Percentiles rank a stretch among this genome's conserved stretches.
Evolutionary conservation across 2,797 vertebrate genomes (phyloP).

Genomic region (Mastacembelus armatus): DNA sequence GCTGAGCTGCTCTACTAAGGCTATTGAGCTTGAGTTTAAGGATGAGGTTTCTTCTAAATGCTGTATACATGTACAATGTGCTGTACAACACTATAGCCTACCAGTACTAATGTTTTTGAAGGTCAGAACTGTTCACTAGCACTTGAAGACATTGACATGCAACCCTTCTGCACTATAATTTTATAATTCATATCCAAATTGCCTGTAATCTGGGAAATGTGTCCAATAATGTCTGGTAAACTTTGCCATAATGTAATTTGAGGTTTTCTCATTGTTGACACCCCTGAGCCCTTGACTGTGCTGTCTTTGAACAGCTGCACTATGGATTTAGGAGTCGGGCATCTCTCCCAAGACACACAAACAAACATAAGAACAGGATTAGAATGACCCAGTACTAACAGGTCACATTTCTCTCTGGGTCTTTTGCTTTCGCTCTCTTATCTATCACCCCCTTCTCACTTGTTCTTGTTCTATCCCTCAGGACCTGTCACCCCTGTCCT

Average conservation of each 20-base stretch:
- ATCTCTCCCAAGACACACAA: constrained; percentile 79
- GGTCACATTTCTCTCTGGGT: constrained; percentile 31
- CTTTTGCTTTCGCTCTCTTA: constrained; percentile 18
- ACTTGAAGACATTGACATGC: too few species aligned
- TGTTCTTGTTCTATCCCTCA: neutral
- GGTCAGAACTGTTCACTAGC: too few species aligned
- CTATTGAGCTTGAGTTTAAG: too few species aligned
- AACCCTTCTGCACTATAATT: too few species aligned
- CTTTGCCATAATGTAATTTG: neutral
- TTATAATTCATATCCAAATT: too few species aligned
- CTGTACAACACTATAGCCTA: too few species aligned
- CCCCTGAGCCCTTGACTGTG: constrained; percentile 68
- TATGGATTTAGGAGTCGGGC: constrained; percentile 68
- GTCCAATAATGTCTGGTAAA: neutral
- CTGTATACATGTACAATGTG: too few species aligned
- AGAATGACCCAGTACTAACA: constrained; percentile 39
- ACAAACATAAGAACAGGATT: constrained; percentile 58
- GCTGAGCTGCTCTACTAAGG: constrained; percentile 8
- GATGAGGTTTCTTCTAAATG: too few species aligned
- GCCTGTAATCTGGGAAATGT: neutral
- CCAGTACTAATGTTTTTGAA: too few species aligned
- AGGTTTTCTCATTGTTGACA: constrained; percentile 5
- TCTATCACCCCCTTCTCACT: constrained; percentile 3
- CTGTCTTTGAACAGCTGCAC: constrained; percentile 77
- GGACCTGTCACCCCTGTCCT: too few species aligned